A percentile compares a stretch with the other conserved stretches of the same genome.
Evolutionary conservation across 2,113 vertebrate species (phyloP).

Genomic region (Pituophis catenifer): DNA sequence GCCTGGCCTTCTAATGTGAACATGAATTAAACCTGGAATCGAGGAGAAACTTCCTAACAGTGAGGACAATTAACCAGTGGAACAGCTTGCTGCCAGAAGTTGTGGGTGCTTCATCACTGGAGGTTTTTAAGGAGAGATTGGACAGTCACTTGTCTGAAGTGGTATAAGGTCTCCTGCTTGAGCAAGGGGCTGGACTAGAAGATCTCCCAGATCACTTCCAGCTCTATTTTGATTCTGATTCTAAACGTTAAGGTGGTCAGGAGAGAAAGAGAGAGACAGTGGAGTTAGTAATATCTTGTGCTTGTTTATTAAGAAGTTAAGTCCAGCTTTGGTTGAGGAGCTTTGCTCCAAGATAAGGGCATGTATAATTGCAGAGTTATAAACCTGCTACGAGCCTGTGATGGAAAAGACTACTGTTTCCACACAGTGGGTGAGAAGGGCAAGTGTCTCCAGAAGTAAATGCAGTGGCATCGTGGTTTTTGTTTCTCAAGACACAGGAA

Average conservation of each 20-base stretch:
- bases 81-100: too few species aligned
- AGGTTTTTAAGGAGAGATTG: too few species aligned
- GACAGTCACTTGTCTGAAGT: too few species aligned
- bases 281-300: not conserved
- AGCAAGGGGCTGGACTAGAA: too few species aligned
- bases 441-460: too few species aligned
- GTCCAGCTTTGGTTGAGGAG: not conserved
- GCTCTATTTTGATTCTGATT: too few species aligned
- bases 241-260: not conserved
- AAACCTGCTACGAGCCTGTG: not conserved
- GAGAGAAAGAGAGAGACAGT: not conserved
- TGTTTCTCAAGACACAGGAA: not conserved
- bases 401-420: not conserved
- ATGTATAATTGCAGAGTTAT: not conserved
- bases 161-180: too few species aligned
- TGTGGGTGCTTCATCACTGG: too few species aligned
- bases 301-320: not conserved
- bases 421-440: not conserved
- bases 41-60: too few species aligned
- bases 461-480: not conserved
- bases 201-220: too few species aligned
- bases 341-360: not conserved
- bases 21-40: not conserved
- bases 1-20: not conserved
- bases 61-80: too few species aligned